These are phyloP conservation scores for Chaenogobius annularis DNA, from an alignment of 2,113 vertebrate species.

Conservation along the genomic window DNA sequence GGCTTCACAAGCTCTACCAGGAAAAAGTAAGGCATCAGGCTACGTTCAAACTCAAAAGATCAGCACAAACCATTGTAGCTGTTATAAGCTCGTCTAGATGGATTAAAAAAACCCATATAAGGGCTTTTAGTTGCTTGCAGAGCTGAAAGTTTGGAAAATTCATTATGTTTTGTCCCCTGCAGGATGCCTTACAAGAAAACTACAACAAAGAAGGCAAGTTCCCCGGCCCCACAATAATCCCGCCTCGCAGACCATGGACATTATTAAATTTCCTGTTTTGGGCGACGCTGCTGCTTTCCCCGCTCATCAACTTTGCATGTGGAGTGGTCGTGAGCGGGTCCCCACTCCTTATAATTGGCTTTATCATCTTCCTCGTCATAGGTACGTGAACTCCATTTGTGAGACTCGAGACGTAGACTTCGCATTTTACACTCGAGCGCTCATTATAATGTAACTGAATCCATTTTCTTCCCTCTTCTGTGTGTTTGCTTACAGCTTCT, in stretches of 20 bases:
- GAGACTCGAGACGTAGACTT: not conserved
- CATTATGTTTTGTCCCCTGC: conserved; percentile 3
- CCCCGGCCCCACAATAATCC: conserved; percentile 85
- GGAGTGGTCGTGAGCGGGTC: conserved; percentile 94
- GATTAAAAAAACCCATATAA: not conserved
- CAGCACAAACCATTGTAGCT: no score
- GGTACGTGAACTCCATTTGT: conserved; percentile 72
- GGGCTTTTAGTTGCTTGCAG: not conserved
- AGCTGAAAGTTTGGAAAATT: not conserved
- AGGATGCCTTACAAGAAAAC: conserved; percentile 94
- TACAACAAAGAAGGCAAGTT: conserved; percentile 89
- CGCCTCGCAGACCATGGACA: conserved; percentile 87
- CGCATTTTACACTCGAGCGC: not conserved
- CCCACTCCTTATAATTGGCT: conserved; percentile 91
- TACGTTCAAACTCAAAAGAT: not conserved
- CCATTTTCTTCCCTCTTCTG: not conserved
- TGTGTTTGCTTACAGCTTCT: conserved; percentile 81
- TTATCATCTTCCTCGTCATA: conserved; percentile 90
- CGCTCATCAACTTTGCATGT: conserved; percentile 90
- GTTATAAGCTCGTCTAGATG: not conserved
- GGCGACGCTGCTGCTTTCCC: conserved; percentile 93
- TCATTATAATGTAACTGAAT: not conserved
- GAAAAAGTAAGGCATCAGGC: conserved; percentile 83
- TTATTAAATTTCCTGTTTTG: conserved; percentile 95
- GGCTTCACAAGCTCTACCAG: conserved; percentile 97